phyloP scores from a whole-genome alignment of 2,113 vertebrate species.

The Callipepla californica region DNA sequence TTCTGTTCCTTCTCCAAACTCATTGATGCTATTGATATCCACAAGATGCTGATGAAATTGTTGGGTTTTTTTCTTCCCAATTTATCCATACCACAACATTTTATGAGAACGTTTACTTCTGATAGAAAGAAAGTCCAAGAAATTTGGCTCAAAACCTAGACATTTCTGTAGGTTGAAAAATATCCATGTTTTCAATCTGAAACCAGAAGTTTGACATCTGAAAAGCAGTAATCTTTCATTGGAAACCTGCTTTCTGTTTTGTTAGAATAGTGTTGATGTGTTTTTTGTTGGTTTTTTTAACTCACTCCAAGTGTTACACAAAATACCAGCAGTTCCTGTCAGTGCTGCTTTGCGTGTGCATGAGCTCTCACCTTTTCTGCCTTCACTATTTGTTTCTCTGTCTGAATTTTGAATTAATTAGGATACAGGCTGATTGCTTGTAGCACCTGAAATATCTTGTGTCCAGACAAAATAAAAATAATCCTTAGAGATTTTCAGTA shows the following conservation, averaged over 20 bases:
- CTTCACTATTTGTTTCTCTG: neutral
- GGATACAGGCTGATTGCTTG: neutral
- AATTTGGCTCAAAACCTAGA: neutral
- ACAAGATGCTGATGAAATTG: neutral
- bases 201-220: neutral
- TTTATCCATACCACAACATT: neutral
- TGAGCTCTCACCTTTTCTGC: neutral
- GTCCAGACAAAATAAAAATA: neutral
- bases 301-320: neutral
- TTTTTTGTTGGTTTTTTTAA: neutral
- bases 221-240: neutral
- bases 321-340: neutral
- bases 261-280: neutral
- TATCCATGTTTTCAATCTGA: neutral
- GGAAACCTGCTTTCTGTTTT: neutral
- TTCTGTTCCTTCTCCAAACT: neutral
- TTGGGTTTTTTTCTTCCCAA: neutral
- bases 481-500: neutral
- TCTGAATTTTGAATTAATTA: neutral
- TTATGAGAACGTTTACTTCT: neutral
- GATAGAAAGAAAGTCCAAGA: neutral
- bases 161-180: neutral
- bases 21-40: accelerated
- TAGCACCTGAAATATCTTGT: neutral
- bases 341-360: neutral